phyloP scores from a whole-genome alignment of 1,140 invertebrate genomes.

The Andricus grossulariae region DNA sequence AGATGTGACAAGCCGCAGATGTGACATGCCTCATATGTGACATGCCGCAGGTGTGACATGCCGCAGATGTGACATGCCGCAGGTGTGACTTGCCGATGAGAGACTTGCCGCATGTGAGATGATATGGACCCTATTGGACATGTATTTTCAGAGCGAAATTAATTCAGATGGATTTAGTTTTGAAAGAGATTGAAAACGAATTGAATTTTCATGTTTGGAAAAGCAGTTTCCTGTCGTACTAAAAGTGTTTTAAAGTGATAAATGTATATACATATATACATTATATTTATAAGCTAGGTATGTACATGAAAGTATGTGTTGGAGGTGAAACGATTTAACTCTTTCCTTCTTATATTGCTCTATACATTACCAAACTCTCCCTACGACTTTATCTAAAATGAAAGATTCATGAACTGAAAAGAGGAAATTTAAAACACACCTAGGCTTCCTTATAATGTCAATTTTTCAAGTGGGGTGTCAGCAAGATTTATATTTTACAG shows the following conservation, averaged over 20 bases:
- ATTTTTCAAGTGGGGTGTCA: conserved; percentile 9
- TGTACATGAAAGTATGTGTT: not conserved
- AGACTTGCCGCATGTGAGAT: too few species aligned
- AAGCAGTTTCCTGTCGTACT: not conserved
- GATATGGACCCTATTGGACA: not conserved
- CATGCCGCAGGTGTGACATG: too few species aligned
- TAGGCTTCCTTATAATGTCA: conserved; percentile 12
- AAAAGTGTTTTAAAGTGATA: conserved; percentile 2
- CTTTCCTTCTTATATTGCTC: conserved; percentile 18
- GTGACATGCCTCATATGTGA: too few species aligned
- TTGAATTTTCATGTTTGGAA: not conserved
- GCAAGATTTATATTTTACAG: not conserved
- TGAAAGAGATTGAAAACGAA: not conserved
- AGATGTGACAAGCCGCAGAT: too few species aligned
- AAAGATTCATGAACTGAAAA: conserved; percentile 21
- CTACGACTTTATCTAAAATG: conserved; percentile 10
- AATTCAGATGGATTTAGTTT: not conserved
- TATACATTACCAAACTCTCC: conserved; percentile 15
- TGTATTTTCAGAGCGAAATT: not conserved
- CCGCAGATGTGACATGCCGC: too few species aligned
- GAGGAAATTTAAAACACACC: conserved; percentile 1
- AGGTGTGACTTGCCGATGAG: too few species aligned
- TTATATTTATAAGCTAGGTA: conserved; percentile 9
- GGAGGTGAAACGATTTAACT: conserved; percentile 14
- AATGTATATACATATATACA: not conserved